These are phyloP conservation scores for Cerceris rybyensis DNA, from an alignment of 2,888 invertebrate genomes.

Conservation along the genomic window DNA sequence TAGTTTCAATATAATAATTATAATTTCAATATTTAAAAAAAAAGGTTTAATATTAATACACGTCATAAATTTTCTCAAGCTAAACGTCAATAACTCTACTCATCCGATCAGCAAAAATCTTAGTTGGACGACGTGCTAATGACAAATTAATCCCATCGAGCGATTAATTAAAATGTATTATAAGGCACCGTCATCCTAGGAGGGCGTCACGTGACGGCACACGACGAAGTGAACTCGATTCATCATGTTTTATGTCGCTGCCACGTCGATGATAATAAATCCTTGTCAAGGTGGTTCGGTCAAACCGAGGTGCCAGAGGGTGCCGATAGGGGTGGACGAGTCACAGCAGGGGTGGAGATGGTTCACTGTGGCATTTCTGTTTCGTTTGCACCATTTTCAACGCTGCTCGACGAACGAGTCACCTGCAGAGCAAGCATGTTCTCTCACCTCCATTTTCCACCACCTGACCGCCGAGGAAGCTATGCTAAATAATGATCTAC, in stretches of 20 bases:
- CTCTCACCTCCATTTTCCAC: slow-evolving; percentile 62
- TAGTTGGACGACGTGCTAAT: slow-evolving; percentile 28
- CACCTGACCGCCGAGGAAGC: slow-evolving; percentile 56
- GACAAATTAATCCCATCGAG: slow-evolving; percentile 74
- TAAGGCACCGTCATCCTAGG: slow-evolving; percentile 42
- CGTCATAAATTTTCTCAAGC: background rate
- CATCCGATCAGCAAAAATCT: slow-evolving; percentile 29
- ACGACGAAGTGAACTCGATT: slow-evolving; percentile 68
- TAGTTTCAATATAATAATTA: too few relatives aligned
- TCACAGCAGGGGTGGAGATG: slow-evolving; percentile 15
- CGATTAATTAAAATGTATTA: slow-evolving; percentile 77
- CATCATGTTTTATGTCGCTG: slow-evolving; percentile 75
- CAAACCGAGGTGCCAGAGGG: slow-evolving; percentile 25
- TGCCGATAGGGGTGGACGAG: slow-evolving; percentile 3
- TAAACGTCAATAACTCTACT: background rate
- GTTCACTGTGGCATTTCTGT: slow-evolving; percentile 39
- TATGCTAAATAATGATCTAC: slow-evolving; percentile 77
- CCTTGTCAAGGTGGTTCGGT: slow-evolving; percentile 66
- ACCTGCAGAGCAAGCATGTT: slow-evolving; percentile 32
- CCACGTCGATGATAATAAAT: slow-evolving; percentile 78
- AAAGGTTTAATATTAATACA: too few relatives aligned
- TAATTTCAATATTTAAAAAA: too few relatives aligned
- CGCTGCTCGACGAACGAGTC: slow-evolving; percentile 22
- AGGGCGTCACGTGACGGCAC: slow-evolving; percentile 48
- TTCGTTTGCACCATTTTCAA: slow-evolving; percentile 60